Conservation (phyloP, 1,140 invertebrate species). For the Drosophila equinoxialis region DNA sequence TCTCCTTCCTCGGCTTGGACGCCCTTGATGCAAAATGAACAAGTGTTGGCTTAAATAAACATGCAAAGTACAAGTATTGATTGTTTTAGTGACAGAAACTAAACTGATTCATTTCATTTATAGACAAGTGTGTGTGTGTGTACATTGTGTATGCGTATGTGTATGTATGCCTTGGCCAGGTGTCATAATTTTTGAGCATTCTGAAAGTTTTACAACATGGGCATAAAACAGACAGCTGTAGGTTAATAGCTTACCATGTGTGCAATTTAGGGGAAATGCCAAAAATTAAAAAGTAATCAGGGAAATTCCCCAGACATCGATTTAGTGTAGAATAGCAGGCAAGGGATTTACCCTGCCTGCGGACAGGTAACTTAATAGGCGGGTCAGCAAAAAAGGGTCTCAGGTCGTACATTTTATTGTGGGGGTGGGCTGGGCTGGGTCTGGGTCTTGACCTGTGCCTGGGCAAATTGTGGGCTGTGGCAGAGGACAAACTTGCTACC, state of each 20-base stretch:
- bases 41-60: slow-evolving; percentile 4
- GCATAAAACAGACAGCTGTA: slow-evolving; percentile 14
- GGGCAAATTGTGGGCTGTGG: slow-evolving; percentile 14
- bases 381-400: neutral
- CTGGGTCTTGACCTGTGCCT: neutral
- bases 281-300: slow-evolving; percentile 57
- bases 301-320: slow-evolving; percentile 31
- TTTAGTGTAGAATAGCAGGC: slow-evolving; percentile 22
- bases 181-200: slow-evolving; percentile 6
- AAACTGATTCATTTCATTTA: neutral
- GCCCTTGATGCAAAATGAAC: no score
- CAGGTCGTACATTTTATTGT: neutral
- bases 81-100: slow-evolving; percentile 8
- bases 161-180: neutral
- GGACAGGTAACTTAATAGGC: slow-evolving; percentile 17
- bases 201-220: neutral
- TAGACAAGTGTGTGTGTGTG: neutral
- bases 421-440: no score
- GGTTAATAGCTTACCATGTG: slow-evolving; percentile 14
- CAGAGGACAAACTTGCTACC: slow-evolving; percentile 16
- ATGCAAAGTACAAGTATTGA: slow-evolving; percentile 6
- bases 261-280: slow-evolving; percentile 44
- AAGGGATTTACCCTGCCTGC: slow-evolving; percentile 2
- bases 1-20: no score
- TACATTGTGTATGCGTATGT: no score